Conservation (phyloP, 2,888 invertebrate genomes). For the Netelia melanura region DNA sequence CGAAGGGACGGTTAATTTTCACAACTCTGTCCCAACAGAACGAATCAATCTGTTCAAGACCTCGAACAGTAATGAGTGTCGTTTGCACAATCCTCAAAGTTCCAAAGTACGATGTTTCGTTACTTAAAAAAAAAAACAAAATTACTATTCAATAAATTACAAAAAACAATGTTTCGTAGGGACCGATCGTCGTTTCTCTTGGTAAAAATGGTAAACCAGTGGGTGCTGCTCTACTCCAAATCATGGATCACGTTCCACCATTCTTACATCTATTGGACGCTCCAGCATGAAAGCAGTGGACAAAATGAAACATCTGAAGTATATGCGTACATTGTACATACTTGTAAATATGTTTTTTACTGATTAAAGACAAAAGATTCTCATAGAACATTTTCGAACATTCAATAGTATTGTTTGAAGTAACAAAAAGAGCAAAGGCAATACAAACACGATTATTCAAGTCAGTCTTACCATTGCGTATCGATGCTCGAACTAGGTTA, state of each 20-base stretch:
- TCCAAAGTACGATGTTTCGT: conserved; percentile 59
- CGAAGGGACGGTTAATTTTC: conserved; percentile 73
- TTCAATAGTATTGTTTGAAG: conserved; percentile 46
- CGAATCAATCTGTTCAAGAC: conserved; percentile 76
- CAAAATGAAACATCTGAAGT: conserved; percentile 22
- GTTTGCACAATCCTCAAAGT: conserved; percentile 78
- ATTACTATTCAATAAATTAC: not conserved
- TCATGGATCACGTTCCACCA: conserved; percentile 74
- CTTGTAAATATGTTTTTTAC: conserved; percentile 42
- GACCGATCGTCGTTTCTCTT: conserved; percentile 75
- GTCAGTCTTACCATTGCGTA: not conserved
- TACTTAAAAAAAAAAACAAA: not conserved
- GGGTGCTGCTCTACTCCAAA: conserved; percentile 73
- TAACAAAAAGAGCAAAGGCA: conserved; percentile 31
- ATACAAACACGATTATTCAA: conserved; percentile 3
- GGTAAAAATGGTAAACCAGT: conserved; percentile 72
- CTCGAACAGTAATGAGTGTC: conserved; percentile 73
- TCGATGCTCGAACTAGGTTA: not conserved
- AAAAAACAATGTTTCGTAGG: conserved; percentile 66
- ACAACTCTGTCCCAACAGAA: conserved; percentile 73
- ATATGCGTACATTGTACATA: not conserved
- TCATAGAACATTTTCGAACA: conserved; percentile 17
- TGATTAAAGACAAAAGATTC: conserved; percentile 32
- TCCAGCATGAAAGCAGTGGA: not conserved
- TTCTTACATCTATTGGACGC: conserved; percentile 71